Evolutionary conservation across 2,888 invertebrate species (phyloP).

Genomic region (Metallyticus violacea): DNA sequence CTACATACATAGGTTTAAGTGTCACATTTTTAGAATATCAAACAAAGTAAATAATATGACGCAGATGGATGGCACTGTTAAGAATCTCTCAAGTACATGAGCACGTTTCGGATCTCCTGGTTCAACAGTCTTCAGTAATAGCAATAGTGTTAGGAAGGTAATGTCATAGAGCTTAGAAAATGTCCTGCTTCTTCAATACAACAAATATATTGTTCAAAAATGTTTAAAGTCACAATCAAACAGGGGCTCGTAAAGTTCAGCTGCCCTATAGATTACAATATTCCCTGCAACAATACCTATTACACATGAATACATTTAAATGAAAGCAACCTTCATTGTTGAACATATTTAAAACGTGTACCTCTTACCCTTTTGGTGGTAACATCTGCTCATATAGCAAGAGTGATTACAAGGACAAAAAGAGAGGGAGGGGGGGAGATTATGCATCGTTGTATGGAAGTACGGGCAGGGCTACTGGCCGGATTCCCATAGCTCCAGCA

Average conservation of each 20-base stretch:
- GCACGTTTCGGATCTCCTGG: too few species aligned
- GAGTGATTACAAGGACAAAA: background rate
- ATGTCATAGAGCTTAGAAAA: too few species aligned
- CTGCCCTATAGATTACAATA: background rate
- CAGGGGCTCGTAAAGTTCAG: background rate
- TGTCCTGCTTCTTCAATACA: too few species aligned
- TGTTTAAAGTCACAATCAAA: background rate
- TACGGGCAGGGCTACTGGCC: conserved; percentile 18
- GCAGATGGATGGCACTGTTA: too few species aligned
- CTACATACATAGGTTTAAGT: too few species aligned
- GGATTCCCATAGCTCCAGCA: conserved; percentile 18
- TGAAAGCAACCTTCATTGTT: too few species aligned
- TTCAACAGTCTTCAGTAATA: too few species aligned
- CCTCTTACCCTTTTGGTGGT: background rate
- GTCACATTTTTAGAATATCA: too few species aligned
- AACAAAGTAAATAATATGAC: too few species aligned
- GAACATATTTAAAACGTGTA: background rate
- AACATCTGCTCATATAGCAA: background rate
- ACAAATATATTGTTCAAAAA: too few species aligned
- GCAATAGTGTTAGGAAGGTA: too few species aligned
- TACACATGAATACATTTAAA: background rate
- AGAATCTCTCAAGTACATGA: too few species aligned
- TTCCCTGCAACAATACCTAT: background rate
- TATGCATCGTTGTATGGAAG: background rate
- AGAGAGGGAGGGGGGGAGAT: background rate